Evolutionary conservation across 2,797 vertebrate genomes (phyloP).

Genomic region (Gadopsis bispinosus): DNA sequence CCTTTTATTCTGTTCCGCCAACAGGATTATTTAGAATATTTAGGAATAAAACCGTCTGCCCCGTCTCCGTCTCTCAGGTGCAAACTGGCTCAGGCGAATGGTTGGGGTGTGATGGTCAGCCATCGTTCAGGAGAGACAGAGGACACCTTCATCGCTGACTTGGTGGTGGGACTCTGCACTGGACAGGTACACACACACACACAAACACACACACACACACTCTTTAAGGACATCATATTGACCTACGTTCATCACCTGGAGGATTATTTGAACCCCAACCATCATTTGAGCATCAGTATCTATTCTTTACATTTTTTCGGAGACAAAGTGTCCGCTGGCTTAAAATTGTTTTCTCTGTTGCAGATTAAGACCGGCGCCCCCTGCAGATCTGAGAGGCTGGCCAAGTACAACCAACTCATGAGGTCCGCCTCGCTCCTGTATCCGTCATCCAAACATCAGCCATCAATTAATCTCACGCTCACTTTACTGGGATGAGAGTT

Average conservation of each 20-base stretch:
- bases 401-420: conserved; percentile 97
- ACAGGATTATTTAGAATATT: too few relatives aligned
- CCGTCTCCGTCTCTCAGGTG: conserved; percentile 77
- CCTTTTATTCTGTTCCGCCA: too few relatives aligned
- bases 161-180: conserved; percentile 96
- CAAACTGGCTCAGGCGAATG: conserved; percentile 95
- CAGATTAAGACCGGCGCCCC: conserved; percentile 97
- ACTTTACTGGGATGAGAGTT: neutral
- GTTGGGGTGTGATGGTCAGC: conserved; percentile 98
- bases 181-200: conserved; percentile 87
- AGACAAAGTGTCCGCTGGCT: neutral
- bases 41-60: neutral
- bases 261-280: neutral
- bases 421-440: conserved; percentile 83
- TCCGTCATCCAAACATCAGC: neutral
- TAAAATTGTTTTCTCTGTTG: conserved; percentile 16
- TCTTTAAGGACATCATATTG: neutral
- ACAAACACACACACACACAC: neutral
- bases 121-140: conserved; percentile 96
- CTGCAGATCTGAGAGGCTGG: conserved; percentile 94
- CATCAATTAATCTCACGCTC: neutral
- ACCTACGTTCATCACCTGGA: neutral
- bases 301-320: too few relatives aligned
- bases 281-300: neutral
- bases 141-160: conserved; percentile 96